Evolutionary conservation across 2,888 invertebrate genomes (phyloP).

Genomic region (Ochropacha duplaris): DNA sequence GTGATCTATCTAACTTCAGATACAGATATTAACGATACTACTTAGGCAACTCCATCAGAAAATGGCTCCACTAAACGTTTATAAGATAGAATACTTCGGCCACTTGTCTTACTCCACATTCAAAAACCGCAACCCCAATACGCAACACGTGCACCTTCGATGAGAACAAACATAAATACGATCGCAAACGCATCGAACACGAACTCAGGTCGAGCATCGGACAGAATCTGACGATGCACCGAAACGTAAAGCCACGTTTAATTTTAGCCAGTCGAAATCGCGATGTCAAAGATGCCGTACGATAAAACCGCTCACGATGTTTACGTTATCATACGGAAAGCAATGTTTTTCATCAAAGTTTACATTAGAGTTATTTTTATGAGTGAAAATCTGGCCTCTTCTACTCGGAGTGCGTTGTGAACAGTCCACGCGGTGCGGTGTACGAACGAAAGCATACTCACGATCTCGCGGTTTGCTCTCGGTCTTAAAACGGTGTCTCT

Average conservation of each 20-base stretch:
- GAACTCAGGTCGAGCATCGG: not conserved
- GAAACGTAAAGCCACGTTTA: constrained; percentile 52
- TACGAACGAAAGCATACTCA: not conserved
- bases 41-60: too few relatives aligned
- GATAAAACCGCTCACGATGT: constrained; percentile 41
- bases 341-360: constrained; percentile 54
- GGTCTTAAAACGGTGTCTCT: constrained; percentile 30
- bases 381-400: constrained; percentile 55
- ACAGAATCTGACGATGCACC: constrained; percentile 5
- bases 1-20: not conserved
- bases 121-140: not conserved
- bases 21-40: too few relatives aligned
- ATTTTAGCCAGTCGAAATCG: constrained; percentile 78
- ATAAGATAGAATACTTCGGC: not conserved
- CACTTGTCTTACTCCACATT: not conserved
- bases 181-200: not conserved
- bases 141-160: not conserved
- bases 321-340: constrained; percentile 47
- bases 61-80: not conserved
- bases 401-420: constrained; percentile 24
- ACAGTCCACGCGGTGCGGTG: constrained; percentile 2
- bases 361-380: constrained; percentile 62
- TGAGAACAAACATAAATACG: not conserved
- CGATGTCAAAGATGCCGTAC: constrained; percentile 68
- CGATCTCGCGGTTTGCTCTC: constrained; percentile 22